Evolutionary conservation across 2,888 invertebrate species (phyloP), one percentile per base, ranked within the genome.

Genomic region (Chromoteleia sp.): DNA sequence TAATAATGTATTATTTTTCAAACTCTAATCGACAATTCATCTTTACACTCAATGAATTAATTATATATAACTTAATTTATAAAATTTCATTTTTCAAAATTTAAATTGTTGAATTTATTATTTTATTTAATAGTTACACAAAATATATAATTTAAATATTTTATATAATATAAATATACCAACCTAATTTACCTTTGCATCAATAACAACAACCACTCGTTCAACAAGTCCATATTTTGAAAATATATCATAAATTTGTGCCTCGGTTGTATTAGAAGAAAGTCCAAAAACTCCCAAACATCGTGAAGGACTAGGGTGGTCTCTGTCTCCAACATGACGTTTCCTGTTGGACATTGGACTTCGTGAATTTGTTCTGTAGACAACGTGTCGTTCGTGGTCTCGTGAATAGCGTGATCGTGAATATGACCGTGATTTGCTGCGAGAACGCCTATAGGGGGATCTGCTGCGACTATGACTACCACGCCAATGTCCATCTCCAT

Each of bases 241-340:
- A 92, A 99, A 98, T 84, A 98, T 96, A 87, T 98, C 97, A 89
- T 96, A 95, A 43, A 99, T 94, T 91, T 98, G 97, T 86, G 96
- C 95, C 91, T 99, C 98, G 0, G 97, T 96, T 0, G 99, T 99
- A 92, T 96, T 96, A 67, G 98, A 94, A 89, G 97, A 98, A 71
- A 99, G 93, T 2, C 99, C 99, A 92, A 99, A 99, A 8, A 99
- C 96, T 14, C 99, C 99, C 56, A 99, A 93, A 90, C 98, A 99
- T 65, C 97, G 94, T 52, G 96, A 96, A 1, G 97, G 96, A 81
- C 96, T 95, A 0, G 98, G 98, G 90, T 97, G 96, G 87, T 98
- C 97, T 92, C 97, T 93, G 89, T 95, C 96, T 83, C 96, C 96
- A 81, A 94, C 93, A 91, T 97, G 97, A 48, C 97, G 93, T 85